These are phyloP conservation scores for Busseola fusca DNA, from an alignment of 2,888 invertebrate species.

Conservation along the genomic window DNA sequence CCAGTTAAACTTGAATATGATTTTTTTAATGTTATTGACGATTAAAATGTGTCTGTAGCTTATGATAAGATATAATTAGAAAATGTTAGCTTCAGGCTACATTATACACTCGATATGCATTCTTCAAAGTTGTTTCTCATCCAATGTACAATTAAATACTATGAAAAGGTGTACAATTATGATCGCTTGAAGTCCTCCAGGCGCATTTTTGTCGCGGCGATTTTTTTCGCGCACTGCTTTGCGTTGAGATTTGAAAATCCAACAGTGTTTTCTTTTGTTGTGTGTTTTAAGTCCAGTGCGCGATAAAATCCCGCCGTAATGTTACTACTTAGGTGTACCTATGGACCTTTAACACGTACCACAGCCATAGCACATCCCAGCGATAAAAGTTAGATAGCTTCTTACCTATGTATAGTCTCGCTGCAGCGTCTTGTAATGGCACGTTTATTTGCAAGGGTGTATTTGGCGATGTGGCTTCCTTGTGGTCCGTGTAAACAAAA, in stretches of 20 bases:
- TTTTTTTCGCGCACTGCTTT: no score
- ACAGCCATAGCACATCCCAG: background rate
- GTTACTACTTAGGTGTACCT: no score
- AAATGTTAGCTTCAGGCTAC: background rate
- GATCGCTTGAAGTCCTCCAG: background rate
- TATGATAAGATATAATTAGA: background rate
- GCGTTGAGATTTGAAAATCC: no score
- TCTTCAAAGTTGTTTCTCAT: background rate
- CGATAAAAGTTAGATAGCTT: background rate
- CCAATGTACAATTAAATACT: background rate
- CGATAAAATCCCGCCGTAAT: no score
- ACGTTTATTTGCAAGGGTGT: background rate
- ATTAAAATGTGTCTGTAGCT: conserved; percentile 4
- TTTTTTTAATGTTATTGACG: conserved; percentile 30
- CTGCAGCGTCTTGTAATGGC: background rate
- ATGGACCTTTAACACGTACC: background rate
- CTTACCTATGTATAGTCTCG: background rate
- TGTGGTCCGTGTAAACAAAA: background rate
- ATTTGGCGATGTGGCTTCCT: background rate
- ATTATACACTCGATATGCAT: background rate
- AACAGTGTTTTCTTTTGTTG: no score
- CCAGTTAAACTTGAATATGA: conserved; percentile 45
- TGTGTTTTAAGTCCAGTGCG: no score
- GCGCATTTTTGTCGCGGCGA: no score
- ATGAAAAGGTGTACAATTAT: background rate